Evolutionary conservation across 2,113 vertebrate genomes (phyloP).

Genomic region (Gobio gobio): DNA sequence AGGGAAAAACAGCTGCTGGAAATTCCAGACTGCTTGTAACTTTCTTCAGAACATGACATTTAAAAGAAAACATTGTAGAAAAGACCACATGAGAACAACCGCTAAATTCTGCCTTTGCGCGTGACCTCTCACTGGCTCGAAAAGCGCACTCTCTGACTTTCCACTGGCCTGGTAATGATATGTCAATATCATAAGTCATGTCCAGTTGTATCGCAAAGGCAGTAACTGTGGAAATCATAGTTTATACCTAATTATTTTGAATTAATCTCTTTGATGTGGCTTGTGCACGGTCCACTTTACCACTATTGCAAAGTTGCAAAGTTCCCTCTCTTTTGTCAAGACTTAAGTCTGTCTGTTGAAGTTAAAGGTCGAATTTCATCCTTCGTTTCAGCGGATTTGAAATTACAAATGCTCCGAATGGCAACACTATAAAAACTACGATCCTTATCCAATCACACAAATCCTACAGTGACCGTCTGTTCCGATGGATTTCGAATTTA

Average conservation of each 20-base stretch:
- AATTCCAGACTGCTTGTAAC: slow-evolving; percentile 56
- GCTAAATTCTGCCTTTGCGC: slow-evolving; percentile 42
- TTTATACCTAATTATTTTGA: background rate
- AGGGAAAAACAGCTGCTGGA: slow-evolving; percentile 52
- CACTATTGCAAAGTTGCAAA: slow-evolving; percentile 9
- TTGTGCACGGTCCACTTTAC: background rate
- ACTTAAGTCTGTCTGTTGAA: background rate
- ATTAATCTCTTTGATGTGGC: slow-evolving; percentile 15
- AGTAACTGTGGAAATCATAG: background rate
- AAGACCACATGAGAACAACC: slow-evolving; percentile 54
- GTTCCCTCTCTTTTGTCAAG: background rate
- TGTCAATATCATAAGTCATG: slow-evolving; percentile 26
- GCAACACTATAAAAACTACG: slow-evolving; percentile 29
- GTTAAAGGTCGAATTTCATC: slow-evolving; percentile 6
- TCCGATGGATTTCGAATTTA: slow-evolving; percentile 61
- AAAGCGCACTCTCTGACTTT: slow-evolving; percentile 22
- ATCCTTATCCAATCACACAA: slow-evolving; percentile 34
- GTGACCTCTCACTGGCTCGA: slow-evolving; percentile 38
- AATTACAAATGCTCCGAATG: slow-evolving; percentile 40
- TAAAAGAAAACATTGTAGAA: slow-evolving; percentile 50
- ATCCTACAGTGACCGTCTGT: slow-evolving; percentile 33
- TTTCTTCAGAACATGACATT: slow-evolving; percentile 56
- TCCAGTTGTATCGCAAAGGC: background rate
- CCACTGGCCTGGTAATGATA: background rate
- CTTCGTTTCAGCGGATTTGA: slow-evolving; percentile 29